Evolutionary conservation across 1,140 invertebrate genomes (phyloP).

Genomic region (Dryas iulia): DNA sequence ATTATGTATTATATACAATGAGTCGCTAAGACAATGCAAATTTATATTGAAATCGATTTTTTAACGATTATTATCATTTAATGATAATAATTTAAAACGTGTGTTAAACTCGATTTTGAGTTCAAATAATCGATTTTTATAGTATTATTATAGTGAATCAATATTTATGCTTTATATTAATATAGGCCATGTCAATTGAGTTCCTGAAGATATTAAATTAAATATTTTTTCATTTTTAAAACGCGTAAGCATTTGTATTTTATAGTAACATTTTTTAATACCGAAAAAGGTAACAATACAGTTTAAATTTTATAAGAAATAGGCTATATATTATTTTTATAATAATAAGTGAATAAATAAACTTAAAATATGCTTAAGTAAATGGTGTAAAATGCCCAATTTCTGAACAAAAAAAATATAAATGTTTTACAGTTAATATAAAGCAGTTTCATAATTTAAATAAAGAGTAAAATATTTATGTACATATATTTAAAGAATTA

Average conservation of each 20-base stretch:
- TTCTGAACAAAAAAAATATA: background rate
- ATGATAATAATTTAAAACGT: background rate
- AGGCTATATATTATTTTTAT: too few relatives aligned
- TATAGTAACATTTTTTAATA: too few relatives aligned
- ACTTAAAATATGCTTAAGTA: too few relatives aligned
- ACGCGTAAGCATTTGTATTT: too few relatives aligned
- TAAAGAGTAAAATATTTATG: too few relatives aligned
- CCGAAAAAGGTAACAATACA: too few relatives aligned
- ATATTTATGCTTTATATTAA: background rate
- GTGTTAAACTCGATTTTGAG: background rate
- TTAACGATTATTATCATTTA: background rate
- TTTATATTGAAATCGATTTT: background rate
- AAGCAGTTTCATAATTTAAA: too few relatives aligned
- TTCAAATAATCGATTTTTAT: background rate
- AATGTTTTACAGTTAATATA: background rate
- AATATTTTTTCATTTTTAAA: too few relatives aligned
- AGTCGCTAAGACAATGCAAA: background rate
- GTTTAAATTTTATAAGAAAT: too few relatives aligned
- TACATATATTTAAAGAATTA: background rate
- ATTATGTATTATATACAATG: background rate
- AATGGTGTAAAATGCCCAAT: background rate
- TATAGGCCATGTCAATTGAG: background rate
- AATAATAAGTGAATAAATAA: too few relatives aligned
- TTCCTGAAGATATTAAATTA: background rate
- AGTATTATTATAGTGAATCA: background rate